Percentiles rank a stretch among this genome's conserved stretches.
These are phyloP conservation scores for Metallyticus violacea DNA, from an alignment of 2,888 invertebrate species.

Conservation along the genomic window DNA sequence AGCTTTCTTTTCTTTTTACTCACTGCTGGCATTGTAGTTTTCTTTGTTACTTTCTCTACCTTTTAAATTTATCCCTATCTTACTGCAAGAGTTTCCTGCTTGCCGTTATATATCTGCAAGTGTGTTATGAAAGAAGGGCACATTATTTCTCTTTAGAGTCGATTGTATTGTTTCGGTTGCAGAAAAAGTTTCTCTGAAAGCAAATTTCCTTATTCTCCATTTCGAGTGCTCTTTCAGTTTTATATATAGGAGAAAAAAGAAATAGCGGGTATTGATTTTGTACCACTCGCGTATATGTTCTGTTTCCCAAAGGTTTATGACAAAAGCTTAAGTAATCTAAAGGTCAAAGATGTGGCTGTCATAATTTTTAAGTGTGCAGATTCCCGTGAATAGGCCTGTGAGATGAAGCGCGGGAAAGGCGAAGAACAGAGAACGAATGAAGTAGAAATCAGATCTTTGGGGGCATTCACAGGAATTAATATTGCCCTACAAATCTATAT, in stretches of 20 bases:
- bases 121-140: background rate
- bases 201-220: background rate
- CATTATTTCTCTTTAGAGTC: background rate
- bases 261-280: background rate
- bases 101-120: background rate
- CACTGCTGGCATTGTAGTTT: background rate
- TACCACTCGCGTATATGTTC: background rate
- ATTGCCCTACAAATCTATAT: no score
- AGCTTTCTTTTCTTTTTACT: background rate
- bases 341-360: background rate
- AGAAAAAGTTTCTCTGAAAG: background rate
- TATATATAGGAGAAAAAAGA: background rate
- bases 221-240: background rate
- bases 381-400: no score
- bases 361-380: background rate
- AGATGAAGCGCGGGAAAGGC: no score
- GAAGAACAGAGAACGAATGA: no score
- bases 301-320: background rate
- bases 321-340: background rate
- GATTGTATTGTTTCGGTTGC: background rate
- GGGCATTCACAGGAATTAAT: no score
- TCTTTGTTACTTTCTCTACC: background rate
- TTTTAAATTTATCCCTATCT: background rate
- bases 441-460: no score
- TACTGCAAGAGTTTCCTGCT: background rate